Evolutionary conservation across 2,113 vertebrate genomes (phyloP), one percentile per base, ranked within the genome.

Genomic region (Lophius piscatorius): DNA sequence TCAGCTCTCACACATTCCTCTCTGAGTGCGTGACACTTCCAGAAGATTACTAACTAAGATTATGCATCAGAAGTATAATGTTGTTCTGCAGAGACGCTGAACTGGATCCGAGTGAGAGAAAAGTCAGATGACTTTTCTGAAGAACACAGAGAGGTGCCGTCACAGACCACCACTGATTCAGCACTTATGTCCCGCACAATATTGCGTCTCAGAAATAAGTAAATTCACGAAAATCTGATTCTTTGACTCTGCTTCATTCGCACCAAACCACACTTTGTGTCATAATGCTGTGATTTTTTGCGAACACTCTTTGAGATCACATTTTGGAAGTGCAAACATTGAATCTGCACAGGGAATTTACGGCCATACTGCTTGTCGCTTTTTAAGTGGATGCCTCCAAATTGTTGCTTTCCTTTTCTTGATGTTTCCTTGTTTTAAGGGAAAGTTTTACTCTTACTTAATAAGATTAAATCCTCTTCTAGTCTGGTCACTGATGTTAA

Each of bases 11-110:
- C 73, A 48, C 76, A 52, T 22, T 33, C 54, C 70, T 4, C 70
- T 66, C 3, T 48, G 51, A 24, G 18, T 78, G 2, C 45, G 54
- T 21, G 68, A 35, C 4, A 63, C 16, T 82, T 78, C 29, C 39
- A 87, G 28, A 73, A 74, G 54, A 59, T 70, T 12, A 82, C 35
- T 77, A 12, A 76, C 63, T 5, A 39, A 81, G 8, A 79, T 80
- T 3, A 76, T 78, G 79, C 17, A 33, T 3, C 76, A 84, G 58
- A 87, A 63, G 41, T 67, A 82, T 24, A 70, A 82, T 33, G 34
- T 58, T 14, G 11, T 5, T 75, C 66, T 67, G 80, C 76, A n/a
- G 54, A 82, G 35, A 39, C 75, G 59, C 24, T 80, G 10, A 85
- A 82, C 56, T 11, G 60, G 3, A 51, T 82, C 2, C 39, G 51